Base-by-base conservation (phyloP, 2,113 vertebrate genomes). In the Caranx melampygus region DNA sequence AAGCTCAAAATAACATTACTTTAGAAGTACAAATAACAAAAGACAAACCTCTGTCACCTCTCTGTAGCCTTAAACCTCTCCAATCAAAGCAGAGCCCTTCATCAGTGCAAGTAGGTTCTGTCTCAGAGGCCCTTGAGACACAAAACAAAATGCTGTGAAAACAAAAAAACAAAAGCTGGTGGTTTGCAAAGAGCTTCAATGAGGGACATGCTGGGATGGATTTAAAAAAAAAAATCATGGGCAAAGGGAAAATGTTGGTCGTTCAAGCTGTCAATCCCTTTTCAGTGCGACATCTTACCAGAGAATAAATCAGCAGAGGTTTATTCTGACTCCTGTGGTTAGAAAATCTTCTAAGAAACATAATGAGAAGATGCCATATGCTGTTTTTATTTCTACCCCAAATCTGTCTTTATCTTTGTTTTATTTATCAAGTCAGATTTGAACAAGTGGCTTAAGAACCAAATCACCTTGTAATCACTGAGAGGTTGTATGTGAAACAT, bases 241-340 rank as follows among this genome's bases (percentile, higher is more conserved):
- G 10, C 4, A 8, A 21, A 49, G 9, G 62, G 18, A 20, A 67
- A 79, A 60, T 82, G 64, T 84, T 73, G 75, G 75, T 72, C 16
- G 37, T 6, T 37, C 33, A 5, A 78, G 70, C 61, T 14, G 83
- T 47, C 20, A 70, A 74, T 69, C 33, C 44, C 5, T 16, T 26
- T 26, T 26, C 21, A 31, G 6, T 15, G 78, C 13, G 58, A 71
- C 74, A 70, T 74, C 44, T 75, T 59, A 55, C 37, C 57, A 54
- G 18, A 35, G 62, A 75, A 63, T 75, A 40, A 78, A 72, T 57
- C 40, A 12, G 66, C 70, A 7, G 6, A 35, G 21, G 35, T 87
- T 78, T 81, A 69, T 78, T 80, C 79, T 69, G 45, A 75, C 57
- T 71, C 52, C 20, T 0, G 26, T 58, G 45, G 51, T 44, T 18